These are phyloP conservation scores for Mola mola DNA, from an alignment of 2,113 vertebrate genomes.

Conservation along the genomic window DNA sequence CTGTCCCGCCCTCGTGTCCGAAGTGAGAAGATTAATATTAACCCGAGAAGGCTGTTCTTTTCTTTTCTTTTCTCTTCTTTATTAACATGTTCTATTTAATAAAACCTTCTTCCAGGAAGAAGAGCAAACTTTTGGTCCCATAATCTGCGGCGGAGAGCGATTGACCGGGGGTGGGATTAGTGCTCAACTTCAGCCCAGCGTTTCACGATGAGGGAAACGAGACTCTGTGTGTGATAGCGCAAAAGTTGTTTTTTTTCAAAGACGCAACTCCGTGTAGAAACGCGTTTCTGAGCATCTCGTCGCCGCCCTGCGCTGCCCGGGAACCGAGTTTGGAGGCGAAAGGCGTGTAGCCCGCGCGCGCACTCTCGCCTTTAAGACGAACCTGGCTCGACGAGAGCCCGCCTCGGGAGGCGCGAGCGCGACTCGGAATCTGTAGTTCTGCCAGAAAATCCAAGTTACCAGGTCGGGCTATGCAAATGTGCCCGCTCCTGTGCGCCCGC, in stretches of 20 bases:
- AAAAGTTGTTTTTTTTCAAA: neutral
- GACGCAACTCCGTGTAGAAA: constrained; percentile 21
- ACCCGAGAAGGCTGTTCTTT: too few relatives aligned
- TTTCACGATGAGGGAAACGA: neutral
- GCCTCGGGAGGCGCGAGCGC: neutral
- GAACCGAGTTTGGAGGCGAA: constrained; percentile 20
- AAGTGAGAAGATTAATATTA: constrained; percentile 21
- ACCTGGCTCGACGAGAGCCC: neutral
- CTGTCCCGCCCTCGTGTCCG: neutral
- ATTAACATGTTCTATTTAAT: too few relatives aligned
- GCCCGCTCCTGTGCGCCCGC: constrained; percentile 59
- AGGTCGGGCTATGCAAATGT: constrained; percentile 33
- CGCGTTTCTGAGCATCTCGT: constrained; percentile 47
- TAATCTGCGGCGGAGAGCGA: too few relatives aligned
- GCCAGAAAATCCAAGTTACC: constrained; percentile 25
- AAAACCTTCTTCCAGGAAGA: too few relatives aligned
- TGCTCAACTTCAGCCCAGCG: neutral
- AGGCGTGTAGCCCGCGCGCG: constrained; percentile 25
- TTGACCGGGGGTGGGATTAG: neutral
- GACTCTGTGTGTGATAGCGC: neutral
- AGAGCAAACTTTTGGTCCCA: too few relatives aligned
- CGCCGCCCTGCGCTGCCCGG: constrained; percentile 49
- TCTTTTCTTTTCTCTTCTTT: too few relatives aligned
- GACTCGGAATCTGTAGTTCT: neutral
- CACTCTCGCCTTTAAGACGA: constrained; percentile 14